Evolutionary conservation across 2,797 vertebrate species (phyloP), one percentile per base, ranked within the genome.

Genomic region (Perodicticus potto): DNA sequence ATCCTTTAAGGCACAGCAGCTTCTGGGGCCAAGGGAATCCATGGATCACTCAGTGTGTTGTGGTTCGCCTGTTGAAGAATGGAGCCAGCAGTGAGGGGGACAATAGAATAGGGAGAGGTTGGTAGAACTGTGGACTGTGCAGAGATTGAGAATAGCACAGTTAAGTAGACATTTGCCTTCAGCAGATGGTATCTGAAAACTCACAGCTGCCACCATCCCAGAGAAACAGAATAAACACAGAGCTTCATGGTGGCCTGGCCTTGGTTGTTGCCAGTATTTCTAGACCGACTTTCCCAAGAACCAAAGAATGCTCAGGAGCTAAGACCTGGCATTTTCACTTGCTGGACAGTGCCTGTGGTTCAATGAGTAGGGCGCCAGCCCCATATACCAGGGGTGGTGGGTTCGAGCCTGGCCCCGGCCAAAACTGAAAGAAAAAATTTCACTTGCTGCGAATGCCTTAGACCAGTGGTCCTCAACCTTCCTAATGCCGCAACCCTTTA

Each of bases 141-240:
- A 67, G 78, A 95, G 25, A 82, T 89, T 59, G 14, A 96, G 96
- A 96, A 93, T 87, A 97, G 96, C 88, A 70, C 89, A 72, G 84
- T 67, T 83, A 96, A 70, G 88, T 43, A 87, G 96, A 94, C 95
- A 93, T 96, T 86, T 89, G 95, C 97, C 97, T 94, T 92, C 25
- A 1, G 93, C 97, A 97, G 97, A 95, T 96, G 97, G 97, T 37
- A 37, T 92, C 95, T 63, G 63, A 96, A 91, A 91, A 84, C 86
- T 95, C 82, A 80, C 95, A 96, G 97, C 96, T 95, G 94, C 94
- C 72, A 55, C 93, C 67, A 22, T 89, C 91, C 70, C 84, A 83
- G 86, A 94, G 94, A 95, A 78, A 40, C 49, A 91, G 95, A 89
- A 96, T 84, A 85, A 94, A 96, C 94, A 89, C 86, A 80, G 88